Conservation (phyloP, 2,888 invertebrate species). For the Buathra laborator region DNA sequence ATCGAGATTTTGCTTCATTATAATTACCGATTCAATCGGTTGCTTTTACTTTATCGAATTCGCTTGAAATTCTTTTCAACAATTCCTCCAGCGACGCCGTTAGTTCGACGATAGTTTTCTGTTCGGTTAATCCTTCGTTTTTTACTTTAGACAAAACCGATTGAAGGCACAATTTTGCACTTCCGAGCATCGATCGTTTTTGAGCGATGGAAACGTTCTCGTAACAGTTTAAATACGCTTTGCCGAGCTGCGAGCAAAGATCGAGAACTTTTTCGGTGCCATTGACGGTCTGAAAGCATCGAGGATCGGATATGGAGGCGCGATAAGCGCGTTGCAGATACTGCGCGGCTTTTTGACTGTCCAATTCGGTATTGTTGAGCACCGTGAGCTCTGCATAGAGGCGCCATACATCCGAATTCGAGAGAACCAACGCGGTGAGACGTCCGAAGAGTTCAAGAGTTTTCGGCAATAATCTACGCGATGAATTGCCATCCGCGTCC, state of each 20-base stretch:
- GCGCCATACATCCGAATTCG: constrained; percentile 92
- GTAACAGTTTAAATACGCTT: constrained; percentile 87
- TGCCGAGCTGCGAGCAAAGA: constrained; percentile 87
- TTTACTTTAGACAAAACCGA: constrained; percentile 84
- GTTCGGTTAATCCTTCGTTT: constrained; percentile 83
- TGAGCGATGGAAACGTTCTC: constrained; percentile 86
- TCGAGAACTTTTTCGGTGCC: constrained; percentile 88
- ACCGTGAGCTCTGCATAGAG: constrained; percentile 91
- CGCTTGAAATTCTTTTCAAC: constrained; percentile 76
- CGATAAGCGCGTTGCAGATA: constrained; percentile 92
- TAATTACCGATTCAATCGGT: constrained; percentile 27
- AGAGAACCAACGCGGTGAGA: constrained; percentile 89
- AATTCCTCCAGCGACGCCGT: constrained; percentile 80
- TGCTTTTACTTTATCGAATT: constrained; percentile 74
- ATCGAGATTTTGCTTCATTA: background rate
- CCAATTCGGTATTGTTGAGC: constrained; percentile 79
- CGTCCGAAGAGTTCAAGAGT: constrained; percentile 91
- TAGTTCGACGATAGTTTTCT: constrained; percentile 75
- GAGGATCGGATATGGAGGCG: constrained; percentile 89
- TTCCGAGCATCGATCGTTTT: constrained; percentile 79
- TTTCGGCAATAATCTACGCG: constrained; percentile 82
- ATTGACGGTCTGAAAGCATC: constrained; percentile 88
- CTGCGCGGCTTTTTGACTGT: constrained; percentile 87
- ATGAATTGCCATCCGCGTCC: constrained; percentile 86
- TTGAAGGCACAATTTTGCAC: constrained; percentile 81